A percentile compares a stretch with the other conserved stretches of the same genome.
Conservation (phyloP, 2,888 invertebrate species). For the Nomada ruficornis region DNA sequence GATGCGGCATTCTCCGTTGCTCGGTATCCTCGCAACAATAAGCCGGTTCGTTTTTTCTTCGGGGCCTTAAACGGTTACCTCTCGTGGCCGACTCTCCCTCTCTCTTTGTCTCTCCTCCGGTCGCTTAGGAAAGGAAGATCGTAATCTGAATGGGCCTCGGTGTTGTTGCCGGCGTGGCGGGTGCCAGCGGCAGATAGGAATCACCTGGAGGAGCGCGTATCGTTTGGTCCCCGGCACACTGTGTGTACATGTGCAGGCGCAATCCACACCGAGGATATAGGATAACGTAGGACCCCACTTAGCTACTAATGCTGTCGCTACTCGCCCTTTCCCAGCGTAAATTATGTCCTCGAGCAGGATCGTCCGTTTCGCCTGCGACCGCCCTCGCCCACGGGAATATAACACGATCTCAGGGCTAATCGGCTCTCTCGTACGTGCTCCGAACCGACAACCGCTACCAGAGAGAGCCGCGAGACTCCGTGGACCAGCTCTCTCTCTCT, state of each 20-base stretch:
- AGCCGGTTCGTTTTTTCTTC: conserved; percentile 47
- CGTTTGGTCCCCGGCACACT: conserved; percentile 48
- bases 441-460: conserved; percentile 61
- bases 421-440: conserved; percentile 67
- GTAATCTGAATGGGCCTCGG: conserved; percentile 77
- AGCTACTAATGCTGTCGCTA: conserved; percentile 83
- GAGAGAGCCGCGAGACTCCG: conserved; percentile 27
- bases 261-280: conserved; percentile 77
- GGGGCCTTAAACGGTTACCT: conserved; percentile 42
- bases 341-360: conserved; percentile 78
- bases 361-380: conserved; percentile 69
- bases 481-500: background rate
- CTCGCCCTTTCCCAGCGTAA: conserved; percentile 79
- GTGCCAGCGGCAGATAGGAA: conserved; percentile 77
- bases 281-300: conserved; percentile 82
- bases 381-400: conserved; percentile 65
- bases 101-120: conserved; percentile 1
- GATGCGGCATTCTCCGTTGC: conserved; percentile 18
- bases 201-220: conserved; percentile 65
- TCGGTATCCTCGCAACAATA: conserved; percentile 42
- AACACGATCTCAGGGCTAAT: conserved; percentile 71
- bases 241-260: conserved; percentile 72
- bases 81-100: conserved; percentile 25
- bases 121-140: conserved; percentile 71
- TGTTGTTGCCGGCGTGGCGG: conserved; percentile 74